These are phyloP conservation scores for Xiphorhynchus elegans DNA, from an alignment of 2,113 vertebrate genomes.

Conservation along the genomic window DNA sequence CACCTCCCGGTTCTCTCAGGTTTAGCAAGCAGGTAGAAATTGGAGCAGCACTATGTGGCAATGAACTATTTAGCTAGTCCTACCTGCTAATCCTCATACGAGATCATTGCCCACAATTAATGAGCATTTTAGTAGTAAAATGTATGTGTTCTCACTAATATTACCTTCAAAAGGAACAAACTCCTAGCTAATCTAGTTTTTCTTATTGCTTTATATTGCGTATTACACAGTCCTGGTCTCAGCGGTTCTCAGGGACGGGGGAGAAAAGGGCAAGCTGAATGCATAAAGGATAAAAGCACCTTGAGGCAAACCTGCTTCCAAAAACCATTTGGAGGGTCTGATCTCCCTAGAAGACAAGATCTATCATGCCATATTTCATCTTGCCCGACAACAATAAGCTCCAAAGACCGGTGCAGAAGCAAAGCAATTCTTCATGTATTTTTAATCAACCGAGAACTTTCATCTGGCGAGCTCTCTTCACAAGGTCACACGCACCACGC, in stretches of 20 bases:
- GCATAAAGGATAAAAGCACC: conserved; percentile 37
- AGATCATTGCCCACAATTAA: background rate
- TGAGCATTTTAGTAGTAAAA: background rate
- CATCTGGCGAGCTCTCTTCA: background rate
- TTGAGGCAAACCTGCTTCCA: conserved; percentile 24
- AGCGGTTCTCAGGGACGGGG: background rate
- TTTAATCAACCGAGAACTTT: conserved; percentile 57
- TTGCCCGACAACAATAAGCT: background rate
- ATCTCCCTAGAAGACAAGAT: conserved; percentile 24
- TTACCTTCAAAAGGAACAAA: background rate
- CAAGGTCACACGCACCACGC: conserved; percentile 68
- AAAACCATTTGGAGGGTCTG: conserved; percentile 11
- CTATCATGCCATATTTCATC: conserved; percentile 48
- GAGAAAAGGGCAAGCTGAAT: background rate
- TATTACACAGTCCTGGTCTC: background rate
- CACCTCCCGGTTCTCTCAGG: background rate
- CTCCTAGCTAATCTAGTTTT: background rate
- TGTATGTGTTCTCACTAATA: background rate
- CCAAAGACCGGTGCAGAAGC: background rate
- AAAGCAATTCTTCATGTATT: conserved; percentile 26
- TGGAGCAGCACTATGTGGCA: background rate
- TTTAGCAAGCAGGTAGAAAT: background rate
- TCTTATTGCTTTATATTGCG: background rate
- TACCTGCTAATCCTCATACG: background rate
- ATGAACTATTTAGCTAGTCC: background rate